These are phyloP conservation scores for Macrobrachium rosenbergii DNA, from an alignment of 1,140 invertebrate genomes.

Conservation along the genomic window DNA sequence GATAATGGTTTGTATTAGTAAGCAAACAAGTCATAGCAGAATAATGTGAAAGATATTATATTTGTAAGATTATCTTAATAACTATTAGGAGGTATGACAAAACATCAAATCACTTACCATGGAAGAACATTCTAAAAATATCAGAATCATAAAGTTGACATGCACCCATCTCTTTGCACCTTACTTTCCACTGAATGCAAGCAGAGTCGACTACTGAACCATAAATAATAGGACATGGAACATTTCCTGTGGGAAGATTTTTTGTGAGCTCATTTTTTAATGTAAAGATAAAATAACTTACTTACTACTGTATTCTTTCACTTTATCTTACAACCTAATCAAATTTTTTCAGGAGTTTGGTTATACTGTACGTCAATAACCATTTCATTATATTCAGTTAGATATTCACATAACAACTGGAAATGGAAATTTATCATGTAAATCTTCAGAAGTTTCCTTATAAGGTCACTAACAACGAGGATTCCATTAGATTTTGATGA, in stretches of 20 bases:
- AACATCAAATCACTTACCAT: slow-evolving; percentile 77
- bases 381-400: too few relatives aligned
- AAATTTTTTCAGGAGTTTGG: too few relatives aligned
- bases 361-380: too few relatives aligned
- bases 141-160: slow-evolving; percentile 89
- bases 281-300: slow-evolving; percentile 33
- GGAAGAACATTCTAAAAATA: slow-evolving; percentile 85
- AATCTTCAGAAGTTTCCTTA: too few relatives aligned
- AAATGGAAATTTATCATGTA: too few relatives aligned
- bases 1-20: too few relatives aligned
- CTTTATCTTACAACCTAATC: too few relatives aligned
- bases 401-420: too few relatives aligned
- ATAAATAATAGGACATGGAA: slow-evolving; percentile 93
- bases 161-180: slow-evolving; percentile 83
- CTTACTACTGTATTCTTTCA: background rate
- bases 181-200: slow-evolving; percentile 88
- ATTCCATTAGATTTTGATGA: too few relatives aligned
- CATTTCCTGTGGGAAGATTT: slow-evolving; percentile 77
- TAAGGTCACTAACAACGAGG: too few relatives aligned
- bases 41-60: background rate
- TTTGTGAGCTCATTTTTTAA: slow-evolving; percentile 20
- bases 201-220: slow-evolving; percentile 92
- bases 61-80: background rate
- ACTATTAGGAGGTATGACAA: background rate
- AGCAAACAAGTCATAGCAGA: too few relatives aligned